phyloP scores from a whole-genome alignment of 2,113 vertebrate genomes.

The Probosciger aterrimus region DNA sequence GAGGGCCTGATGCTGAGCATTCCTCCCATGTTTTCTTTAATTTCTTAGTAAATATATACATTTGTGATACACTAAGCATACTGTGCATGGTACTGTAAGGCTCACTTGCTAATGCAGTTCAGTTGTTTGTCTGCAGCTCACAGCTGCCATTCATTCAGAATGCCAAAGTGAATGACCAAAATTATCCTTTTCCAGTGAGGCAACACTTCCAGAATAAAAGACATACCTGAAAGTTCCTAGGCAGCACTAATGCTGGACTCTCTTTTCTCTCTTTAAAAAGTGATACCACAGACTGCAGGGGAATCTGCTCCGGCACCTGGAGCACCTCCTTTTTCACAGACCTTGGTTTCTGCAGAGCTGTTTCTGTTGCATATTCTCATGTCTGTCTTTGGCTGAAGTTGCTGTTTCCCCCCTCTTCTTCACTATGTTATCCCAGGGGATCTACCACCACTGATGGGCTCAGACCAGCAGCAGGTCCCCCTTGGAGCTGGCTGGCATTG shows the following conservation, averaged over 20 bases:
- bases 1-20: not conserved
- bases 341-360: not conserved
- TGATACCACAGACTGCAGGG: not conserved
- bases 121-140: not conserved
- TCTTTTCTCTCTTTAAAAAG: not conserved
- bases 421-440: not conserved
- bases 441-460: fast-evolving
- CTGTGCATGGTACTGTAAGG: not conserved
- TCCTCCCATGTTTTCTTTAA: constrained; percentile 1
- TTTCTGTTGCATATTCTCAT: not conserved
- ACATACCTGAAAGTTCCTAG: not conserved
- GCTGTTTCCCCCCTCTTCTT: not conserved
- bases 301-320: not conserved
- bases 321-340: not conserved
- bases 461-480: fast-evolving
- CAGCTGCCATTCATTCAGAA: not conserved
- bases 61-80: not conserved
- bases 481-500: not conserved
- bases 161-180: not conserved
- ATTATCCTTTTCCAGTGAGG: not conserved
- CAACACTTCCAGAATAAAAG: not conserved
- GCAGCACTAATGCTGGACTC: not conserved
- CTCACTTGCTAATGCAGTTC: not conserved
- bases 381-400: not conserved
- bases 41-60: not conserved